Evolutionary conservation across 2,113 vertebrate species (phyloP).

Genomic region (Anarhynchus alexandrinus): DNA sequence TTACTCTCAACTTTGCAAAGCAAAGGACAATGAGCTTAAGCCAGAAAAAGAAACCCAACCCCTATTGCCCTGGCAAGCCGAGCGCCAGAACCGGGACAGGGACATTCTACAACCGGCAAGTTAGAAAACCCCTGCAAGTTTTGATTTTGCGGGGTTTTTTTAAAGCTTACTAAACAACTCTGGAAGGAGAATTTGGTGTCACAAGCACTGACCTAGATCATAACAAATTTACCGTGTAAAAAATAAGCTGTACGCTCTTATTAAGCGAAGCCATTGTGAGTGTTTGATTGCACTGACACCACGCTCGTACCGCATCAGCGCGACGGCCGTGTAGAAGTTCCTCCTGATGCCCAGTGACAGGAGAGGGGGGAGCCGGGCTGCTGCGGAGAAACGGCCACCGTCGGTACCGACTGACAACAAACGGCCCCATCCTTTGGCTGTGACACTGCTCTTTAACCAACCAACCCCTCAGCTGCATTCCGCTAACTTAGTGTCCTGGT

Average conservation of each 20-base stretch:
- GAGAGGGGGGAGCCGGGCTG: neutral
- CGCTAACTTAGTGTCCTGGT: no score
- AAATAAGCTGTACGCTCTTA: neutral
- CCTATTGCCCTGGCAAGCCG: neutral
- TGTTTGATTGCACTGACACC: slow-evolving; percentile 7
- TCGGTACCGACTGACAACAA: rapidly evolving
- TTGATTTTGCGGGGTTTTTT: neutral
- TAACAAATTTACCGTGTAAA: neutral
- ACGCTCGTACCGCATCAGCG: neutral
- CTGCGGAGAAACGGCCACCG: rapidly evolving
- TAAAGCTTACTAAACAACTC: neutral
- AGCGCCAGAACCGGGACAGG: neutral
- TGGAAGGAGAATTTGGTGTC: neutral
- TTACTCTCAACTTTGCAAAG: neutral
- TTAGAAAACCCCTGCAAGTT: neutral
- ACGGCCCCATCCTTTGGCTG: rapidly evolving
- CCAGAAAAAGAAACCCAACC: neutral
- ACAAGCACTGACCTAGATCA: slow-evolving; percentile 20
- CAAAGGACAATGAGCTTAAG: neutral
- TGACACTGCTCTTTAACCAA: no score
- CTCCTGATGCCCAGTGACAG: neutral
- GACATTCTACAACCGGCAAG: neutral
- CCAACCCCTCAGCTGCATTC: neutral
- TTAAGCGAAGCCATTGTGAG: neutral
- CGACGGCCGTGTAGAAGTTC: rapidly evolving